Conservation (phyloP, 1,140 invertebrate genomes). For the Calliphora vicina region DNA sequence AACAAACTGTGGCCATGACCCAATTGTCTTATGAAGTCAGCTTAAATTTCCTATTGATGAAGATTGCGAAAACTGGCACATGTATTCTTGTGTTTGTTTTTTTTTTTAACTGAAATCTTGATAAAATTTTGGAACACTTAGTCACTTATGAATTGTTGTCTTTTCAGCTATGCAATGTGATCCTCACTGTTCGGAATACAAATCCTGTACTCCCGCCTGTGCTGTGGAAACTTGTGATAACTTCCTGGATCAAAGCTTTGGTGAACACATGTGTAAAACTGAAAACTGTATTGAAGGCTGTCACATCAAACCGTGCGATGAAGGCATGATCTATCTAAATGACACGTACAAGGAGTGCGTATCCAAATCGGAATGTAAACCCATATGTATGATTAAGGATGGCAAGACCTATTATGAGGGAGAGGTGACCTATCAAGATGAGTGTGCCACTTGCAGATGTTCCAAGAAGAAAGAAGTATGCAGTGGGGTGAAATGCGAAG, state of each 20-base stretch:
- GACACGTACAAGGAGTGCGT: conserved; percentile 75
- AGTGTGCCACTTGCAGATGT: conserved; percentile 81
- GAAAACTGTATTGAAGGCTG: conserved; percentile 81
- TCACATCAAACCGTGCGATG: conserved; percentile 72
- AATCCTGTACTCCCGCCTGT: conserved; percentile 82
- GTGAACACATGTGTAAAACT: conserved; percentile 71
- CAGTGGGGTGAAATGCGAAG: conserved; percentile 72
- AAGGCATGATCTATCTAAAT: conserved; percentile 76
- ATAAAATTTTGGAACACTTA: no score
- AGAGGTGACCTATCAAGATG: conserved; percentile 76
- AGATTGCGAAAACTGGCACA: no score
- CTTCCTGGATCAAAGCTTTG: conserved; percentile 69
- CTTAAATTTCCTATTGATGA: no score
- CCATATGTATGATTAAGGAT: conserved; percentile 72
- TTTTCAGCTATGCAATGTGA: conserved; percentile 85
- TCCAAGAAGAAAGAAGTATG: conserved; percentile 72
- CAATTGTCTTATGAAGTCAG: no score
- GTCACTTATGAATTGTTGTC: background rate
- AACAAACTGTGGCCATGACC: no score
- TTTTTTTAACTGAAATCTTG: no score
- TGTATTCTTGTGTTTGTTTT: no score
- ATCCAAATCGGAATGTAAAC: conserved; percentile 74
- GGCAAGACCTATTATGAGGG: conserved; percentile 77
- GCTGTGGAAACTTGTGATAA: conserved; percentile 86
- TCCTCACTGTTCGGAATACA: conserved; percentile 78